Percentiles rank a stretch among this genome's conserved stretches.
These are phyloP conservation scores for Zoroaster sp. DNA, from an alignment of 53 echinoderm and acorn worm species.

Conservation along the genomic window DNA sequence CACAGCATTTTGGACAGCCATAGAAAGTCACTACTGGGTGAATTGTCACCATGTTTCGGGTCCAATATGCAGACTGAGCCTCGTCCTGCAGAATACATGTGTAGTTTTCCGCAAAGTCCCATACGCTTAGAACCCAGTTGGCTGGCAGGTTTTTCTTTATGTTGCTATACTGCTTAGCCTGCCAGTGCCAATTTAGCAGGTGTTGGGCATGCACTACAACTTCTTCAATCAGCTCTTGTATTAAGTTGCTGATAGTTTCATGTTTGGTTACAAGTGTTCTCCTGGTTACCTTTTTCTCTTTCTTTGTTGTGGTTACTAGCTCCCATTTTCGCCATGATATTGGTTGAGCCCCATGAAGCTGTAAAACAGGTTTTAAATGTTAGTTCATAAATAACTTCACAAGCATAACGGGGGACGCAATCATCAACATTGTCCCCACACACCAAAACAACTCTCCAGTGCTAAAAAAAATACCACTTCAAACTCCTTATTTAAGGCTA, in stretches of 20 bases:
- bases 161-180: neutral
- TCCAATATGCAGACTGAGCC: slow-evolving; percentile 22
- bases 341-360: neutral
- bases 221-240: slow-evolving; percentile 15
- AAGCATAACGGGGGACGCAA: no score
- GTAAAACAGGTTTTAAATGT: neutral
- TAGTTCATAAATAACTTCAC: no score
- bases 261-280: neutral
- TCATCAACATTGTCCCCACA: no score
- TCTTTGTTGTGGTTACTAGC: neutral
- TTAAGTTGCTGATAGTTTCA: neutral
- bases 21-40: slow-evolving; percentile 41
- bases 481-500: no score
- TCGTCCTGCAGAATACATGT: slow-evolving; percentile 31
- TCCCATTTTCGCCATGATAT: slow-evolving; percentile 34
- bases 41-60: slow-evolving; percentile 10
- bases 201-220: neutral
- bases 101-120: slow-evolving; percentile 51
- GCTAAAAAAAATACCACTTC: no score
- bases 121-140: slow-evolving; percentile 36
- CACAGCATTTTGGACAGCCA: slow-evolving; percentile 8
- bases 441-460: no score
- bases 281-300: neutral
- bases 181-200: slow-evolving; percentile 26
- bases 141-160: slow-evolving; percentile 12